These are phyloP conservation scores for Tamandua tetradactyla DNA, from an alignment of 2,797 vertebrate genomes.

Conservation along the genomic window DNA sequence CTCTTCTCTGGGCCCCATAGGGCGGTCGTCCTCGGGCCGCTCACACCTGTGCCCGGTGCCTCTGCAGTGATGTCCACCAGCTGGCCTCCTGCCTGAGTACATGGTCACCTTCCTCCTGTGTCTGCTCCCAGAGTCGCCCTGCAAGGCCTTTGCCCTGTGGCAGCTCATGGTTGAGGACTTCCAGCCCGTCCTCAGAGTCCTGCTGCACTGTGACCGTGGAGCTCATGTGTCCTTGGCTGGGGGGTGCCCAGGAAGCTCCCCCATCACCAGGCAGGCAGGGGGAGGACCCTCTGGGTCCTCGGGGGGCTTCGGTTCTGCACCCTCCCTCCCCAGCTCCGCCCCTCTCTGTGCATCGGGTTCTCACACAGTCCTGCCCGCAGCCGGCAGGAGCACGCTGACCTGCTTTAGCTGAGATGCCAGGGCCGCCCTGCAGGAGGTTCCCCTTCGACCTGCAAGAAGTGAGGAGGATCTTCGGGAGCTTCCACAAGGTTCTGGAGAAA, in stretches of 20 bases:
- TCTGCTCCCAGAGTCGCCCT: constrained; percentile 90
- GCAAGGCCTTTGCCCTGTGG: constrained; percentile 94
- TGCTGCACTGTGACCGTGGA: constrained; percentile 90
- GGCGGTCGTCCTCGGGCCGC: too few species aligned
- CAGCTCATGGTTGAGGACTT: constrained; percentile 93
- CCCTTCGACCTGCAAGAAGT: constrained; percentile 93
- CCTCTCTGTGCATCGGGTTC: neutral
- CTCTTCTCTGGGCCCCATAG: too few species aligned
- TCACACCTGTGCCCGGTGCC: too few species aligned
- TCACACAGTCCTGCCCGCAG: constrained; percentile 79
- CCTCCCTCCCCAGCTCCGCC: neutral
- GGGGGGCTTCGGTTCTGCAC: too few species aligned
- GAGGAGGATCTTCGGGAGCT: constrained; percentile 94
- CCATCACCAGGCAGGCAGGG: too few species aligned
- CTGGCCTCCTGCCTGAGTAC: constrained; percentile 90
- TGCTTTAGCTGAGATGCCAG: constrained; percentile 96
- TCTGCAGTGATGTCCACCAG: constrained; percentile 85
- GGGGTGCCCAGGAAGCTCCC: too few species aligned
- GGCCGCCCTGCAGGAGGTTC: constrained; percentile 92
- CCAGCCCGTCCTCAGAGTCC: constrained; percentile 93
- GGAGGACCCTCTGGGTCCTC: too few species aligned
- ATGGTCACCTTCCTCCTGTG: constrained; percentile 91
- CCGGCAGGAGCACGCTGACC: constrained; percentile 90
- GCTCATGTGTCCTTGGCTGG: too few species aligned
- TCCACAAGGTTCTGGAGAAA: constrained; percentile 93